Base-by-base conservation (phyloP, 2,113 vertebrate species). In the Nematolebias whitei region DNA sequence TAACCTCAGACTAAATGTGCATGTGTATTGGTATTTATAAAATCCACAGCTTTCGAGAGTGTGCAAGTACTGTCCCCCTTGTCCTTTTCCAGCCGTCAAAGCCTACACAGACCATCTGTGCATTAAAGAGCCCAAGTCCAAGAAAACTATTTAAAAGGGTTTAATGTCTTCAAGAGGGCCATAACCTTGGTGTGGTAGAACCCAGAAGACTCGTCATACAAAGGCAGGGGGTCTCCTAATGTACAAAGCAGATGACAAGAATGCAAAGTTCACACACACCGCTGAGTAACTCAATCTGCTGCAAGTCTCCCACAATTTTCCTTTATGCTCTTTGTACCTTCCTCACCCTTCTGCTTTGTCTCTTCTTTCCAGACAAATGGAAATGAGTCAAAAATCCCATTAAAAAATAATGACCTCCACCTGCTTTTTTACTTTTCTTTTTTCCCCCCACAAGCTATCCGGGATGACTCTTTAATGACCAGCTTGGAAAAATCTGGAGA, bases 341-440 rank as follows among this genome's bases (percentile, higher is more conserved):
- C 61, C 56, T 63, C 59, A 48, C 72, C 49, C 16, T 49, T 69
- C 71, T 82, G 50, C 59, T 79, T 66, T 67, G 73, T 76, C 74
- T 68, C 76, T 68, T 51, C 78, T 82, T 71, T 73, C 63, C 55
- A 83, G 83, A 90, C 83, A 79, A 87, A 78, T 51, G 71, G 75
- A 82, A 62, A 68, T 68, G 85, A 91, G 85, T 90, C 80, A 85
- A 79, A 89, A 88, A 88, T 80, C 83, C 84, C 83, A 90, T 88
- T 89, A 88, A 88, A 90, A 79, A 85, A 83, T 88, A 91, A 91
- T 90, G 70, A 74, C 80, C 79, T 87, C 87, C 88, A 90, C 85
- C 85, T 89, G 91, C 77, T 88, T 83, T 67, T 61, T 75, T 72
- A n/a, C n/a, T n/a, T n/a, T n/a, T n/a, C n/a, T n/a, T n/a, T 77